These are phyloP conservation scores for Keiferia lycopersicella DNA, from an alignment of 2,888 invertebrate species.

Conservation along the genomic window DNA sequence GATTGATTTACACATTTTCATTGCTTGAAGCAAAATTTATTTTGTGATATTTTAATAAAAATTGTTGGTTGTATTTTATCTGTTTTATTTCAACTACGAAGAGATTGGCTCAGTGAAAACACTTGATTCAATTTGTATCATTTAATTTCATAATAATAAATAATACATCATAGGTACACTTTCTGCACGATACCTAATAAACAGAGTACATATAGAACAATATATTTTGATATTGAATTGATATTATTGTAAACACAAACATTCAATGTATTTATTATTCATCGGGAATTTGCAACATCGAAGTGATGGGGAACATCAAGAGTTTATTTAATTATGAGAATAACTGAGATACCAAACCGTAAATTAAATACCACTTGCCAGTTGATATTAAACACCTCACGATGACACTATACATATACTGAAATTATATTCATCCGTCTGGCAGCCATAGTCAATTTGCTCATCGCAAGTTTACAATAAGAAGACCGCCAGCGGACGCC, in stretches of 20 bases:
- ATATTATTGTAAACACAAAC: background rate
- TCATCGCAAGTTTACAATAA: too few species aligned
- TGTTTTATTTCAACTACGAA: constrained; percentile 13
- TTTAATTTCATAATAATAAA: constrained; percentile 31
- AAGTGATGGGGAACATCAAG: background rate
- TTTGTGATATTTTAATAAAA: constrained; percentile 37
- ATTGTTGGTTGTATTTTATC: constrained; percentile 21
- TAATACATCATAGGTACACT: constrained; percentile 34
- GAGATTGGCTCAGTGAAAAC: background rate
- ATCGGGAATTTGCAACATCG: background rate
- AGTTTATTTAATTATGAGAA: background rate
- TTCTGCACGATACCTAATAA: constrained; percentile 31
- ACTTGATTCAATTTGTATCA: constrained; percentile 28
- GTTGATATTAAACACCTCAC: too few species aligned
- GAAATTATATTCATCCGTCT: too few species aligned
- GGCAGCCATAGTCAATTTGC: too few species aligned
- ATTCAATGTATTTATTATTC: background rate
- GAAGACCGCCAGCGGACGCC: too few species aligned
- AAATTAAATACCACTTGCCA: background rate
- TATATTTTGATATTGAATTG: constrained; percentile 25
- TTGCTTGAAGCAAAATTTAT: constrained; percentile 38
- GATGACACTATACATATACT: too few species aligned
- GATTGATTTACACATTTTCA: constrained; percentile 27
- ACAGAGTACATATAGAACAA: constrained; percentile 31
- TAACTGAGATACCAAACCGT: background rate